Base-by-base conservation (phyloP, 2,888 invertebrate species). In the Lasioglossum villosulum region DNA sequence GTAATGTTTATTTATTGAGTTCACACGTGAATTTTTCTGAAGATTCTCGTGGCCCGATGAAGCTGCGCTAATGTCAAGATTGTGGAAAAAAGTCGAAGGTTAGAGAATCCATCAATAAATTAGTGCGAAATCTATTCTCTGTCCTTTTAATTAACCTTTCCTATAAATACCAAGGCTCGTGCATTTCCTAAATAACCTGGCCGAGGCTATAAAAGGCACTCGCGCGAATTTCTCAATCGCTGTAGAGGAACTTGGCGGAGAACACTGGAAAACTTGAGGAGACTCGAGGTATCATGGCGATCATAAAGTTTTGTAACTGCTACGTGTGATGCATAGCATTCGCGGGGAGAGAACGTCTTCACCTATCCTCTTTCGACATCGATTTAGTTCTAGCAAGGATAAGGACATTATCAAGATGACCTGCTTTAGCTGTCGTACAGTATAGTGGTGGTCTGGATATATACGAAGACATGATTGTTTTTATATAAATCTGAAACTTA, bases 41-140 rank as follows among this genome's bases (percentile, higher is more conserved):
- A 42, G 34, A 56, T 59, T 30, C 30, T 68, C 27, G 19, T 79
- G 16, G 30, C 27, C 45, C 5, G 27, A 39, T 27, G 14, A 70
- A 27, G 42, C 30, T 4, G 16, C 4, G 34, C 45, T 16, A 23
- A 34, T 52, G 19, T 34, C 71, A 19, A 16, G 45, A 52, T 42
- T 30, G n/a, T 59, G 30, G 34, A 23, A 27, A 75, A 39, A 70
- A 12, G 0, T 39, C 19, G 14, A 71, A 78, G 48, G 39, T 77
- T 84, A 74, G 1, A 19, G 16, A 72, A 66, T 39, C 16, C 0
- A 73, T 73, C 16, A 84, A 77, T 84, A 68, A 70, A 83, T 30
- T 77, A 59, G 30, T 63, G 14, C 8, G 72, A 37, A 78, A 70
- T 39, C 27, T 45, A 70, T 14, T 34, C 30, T 37, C 30, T 37